Conservation (phyloP, 1,140 invertebrate species). For the Saxidomus purpurata region DNA sequence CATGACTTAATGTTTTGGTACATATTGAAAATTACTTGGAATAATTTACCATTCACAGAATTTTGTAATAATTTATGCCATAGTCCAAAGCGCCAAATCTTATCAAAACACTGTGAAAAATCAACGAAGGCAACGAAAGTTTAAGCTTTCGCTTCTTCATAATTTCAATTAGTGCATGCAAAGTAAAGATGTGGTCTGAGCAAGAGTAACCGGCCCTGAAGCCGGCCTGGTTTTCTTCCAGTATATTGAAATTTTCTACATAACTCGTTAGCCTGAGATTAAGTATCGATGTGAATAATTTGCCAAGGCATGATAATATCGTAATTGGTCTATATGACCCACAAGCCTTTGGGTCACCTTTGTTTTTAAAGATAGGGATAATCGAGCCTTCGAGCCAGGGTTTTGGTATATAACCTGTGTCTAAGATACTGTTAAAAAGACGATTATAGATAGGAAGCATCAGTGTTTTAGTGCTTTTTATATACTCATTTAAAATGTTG, state of each 20-base stretch:
- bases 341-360: neutral
- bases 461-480: neutral
- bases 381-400: constrained; percentile 37
- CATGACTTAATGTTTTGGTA: constrained; percentile 61
- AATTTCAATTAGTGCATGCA: constrained; percentile 24
- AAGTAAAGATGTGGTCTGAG: constrained; percentile 14
- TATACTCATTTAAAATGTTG: constrained; percentile 44
- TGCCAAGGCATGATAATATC: neutral
- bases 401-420: neutral
- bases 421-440: constrained; percentile 25
- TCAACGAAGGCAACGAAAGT: constrained; percentile 63
- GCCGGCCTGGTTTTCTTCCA: too few relatives aligned
- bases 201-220: neutral
- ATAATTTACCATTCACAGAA: constrained; percentile 61
- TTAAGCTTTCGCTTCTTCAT: constrained; percentile 40
- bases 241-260: neutral
- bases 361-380: constrained; percentile 35
- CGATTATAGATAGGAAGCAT: neutral
- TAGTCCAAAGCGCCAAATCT: constrained; percentile 44
- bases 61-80: constrained; percentile 50
- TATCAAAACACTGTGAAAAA: constrained; percentile 63
- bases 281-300: neutral
- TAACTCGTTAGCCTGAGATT: neutral
- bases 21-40: constrained; percentile 60
- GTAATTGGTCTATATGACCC: constrained; percentile 9